Base-by-base conservation (phyloP, 2,888 invertebrate species). In the Trypoxylon attenuatum region DNA sequence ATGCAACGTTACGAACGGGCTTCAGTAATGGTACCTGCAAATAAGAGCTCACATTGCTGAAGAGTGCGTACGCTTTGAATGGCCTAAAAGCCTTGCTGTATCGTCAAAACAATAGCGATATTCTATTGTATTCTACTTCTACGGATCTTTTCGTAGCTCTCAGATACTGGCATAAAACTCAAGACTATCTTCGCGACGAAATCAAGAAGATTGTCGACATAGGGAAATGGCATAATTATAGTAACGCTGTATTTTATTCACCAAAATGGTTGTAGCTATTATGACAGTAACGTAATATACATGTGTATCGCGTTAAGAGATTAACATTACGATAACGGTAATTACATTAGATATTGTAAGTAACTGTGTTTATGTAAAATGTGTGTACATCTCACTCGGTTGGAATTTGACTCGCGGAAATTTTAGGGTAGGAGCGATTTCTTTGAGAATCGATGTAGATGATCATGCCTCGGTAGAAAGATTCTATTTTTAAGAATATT, bases 321-420 rank as follows among this genome's bases (percentile, higher is more conserved):
- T 56, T 67, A 59, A 66, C 51, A 33, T 41, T 60, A 52, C 54
- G 53, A 55, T 27, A 41, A 41, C 41, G 21, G 59, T 64, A 68
- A 52, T 51, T 63, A 29, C 60, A 63, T 59, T 39, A 33, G 57
- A 67, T 58, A 55, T 45, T 53, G 61, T 73, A 63, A 63, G 62
- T 65, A 60, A 65, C 70, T 70, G 72, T 71, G 71, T 69, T 77
- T 66, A 72, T 76, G 73, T 78, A 76, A 74, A 74, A 73, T 73
- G 74, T 57, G 77, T n/a, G n/a, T 78, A 69, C 74, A 59, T 68
- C 46, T 81, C 58, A 52, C 38, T 64, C 57, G 70, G 62, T 62
- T 69, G 58, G 62, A 71, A 50, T 64, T 22, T 65, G 47, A 61
- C 53, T 47, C 33, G 33, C n/a, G 33, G 10, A 50, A 29, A 51